A percentile compares a stretch with the other conserved stretches of the same genome.
phyloP scores from a whole-genome alignment of 2,113 vertebrate genomes.

The Lampris incognitus region DNA sequence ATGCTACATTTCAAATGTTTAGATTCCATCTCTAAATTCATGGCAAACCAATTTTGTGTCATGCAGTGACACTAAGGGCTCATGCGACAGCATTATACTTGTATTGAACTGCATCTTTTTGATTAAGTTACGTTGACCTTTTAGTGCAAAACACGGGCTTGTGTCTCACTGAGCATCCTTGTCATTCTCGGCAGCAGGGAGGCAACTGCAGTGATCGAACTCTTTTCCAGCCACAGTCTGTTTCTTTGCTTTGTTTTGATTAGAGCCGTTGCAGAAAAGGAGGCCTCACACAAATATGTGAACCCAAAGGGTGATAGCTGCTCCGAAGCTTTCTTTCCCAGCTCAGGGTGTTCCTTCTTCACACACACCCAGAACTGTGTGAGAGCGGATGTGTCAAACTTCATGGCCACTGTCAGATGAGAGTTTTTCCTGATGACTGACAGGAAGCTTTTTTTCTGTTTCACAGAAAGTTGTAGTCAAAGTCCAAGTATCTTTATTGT shows the following conservation, averaged over 20 bases:
- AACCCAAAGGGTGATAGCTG: background rate
- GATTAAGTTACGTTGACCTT: too few species aligned
- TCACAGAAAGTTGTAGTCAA: background rate
- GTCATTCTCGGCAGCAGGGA: too few species aligned
- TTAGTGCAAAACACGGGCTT: too few species aligned
- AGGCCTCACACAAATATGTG: constrained; percentile 1
- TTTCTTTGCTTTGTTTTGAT: background rate
- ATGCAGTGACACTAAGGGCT: too few species aligned
- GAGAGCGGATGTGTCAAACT: background rate
- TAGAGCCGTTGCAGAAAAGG: background rate
- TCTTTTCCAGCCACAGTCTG: background rate
- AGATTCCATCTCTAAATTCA: too few species aligned
- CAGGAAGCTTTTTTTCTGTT: background rate
- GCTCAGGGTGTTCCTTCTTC: constrained; percentile 3
- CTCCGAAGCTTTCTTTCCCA: background rate
- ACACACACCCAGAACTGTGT: constrained; percentile 6
- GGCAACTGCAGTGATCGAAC: too few species aligned
- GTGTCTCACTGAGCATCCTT: too few species aligned
- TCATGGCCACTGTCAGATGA: background rate
- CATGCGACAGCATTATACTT: too few species aligned
- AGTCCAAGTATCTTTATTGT: background rate
- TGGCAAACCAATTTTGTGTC: too few species aligned
- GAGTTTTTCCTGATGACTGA: constrained; percentile 1
- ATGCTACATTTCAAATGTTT: too few species aligned
- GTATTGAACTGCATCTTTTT: too few species aligned